Conservation (phyloP, 2,797 vertebrate species). For the Botia kubotai region DNA sequence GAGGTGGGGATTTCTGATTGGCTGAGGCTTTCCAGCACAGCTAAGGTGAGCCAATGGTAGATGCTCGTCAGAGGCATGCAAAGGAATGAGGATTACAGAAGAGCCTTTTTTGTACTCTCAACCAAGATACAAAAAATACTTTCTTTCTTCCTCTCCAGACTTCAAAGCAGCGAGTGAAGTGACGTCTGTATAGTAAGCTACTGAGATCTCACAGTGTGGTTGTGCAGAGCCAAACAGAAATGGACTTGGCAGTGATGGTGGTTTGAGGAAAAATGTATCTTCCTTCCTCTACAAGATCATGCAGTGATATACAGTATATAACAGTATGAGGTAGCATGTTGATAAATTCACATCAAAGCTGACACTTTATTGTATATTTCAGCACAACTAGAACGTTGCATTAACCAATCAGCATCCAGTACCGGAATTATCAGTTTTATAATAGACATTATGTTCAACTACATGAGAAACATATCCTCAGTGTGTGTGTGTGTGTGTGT, state of each 20-base stretch:
- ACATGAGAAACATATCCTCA: neutral
- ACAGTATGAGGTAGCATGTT: too few species aligned
- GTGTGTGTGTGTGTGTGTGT: neutral
- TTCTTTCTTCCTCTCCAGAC: slow-evolving; percentile 15
- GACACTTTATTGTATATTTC: neutral
- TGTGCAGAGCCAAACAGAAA: neutral
- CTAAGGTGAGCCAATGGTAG: slow-evolving; percentile 68
- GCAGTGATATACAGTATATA: too few species aligned
- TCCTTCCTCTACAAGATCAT: too few species aligned
- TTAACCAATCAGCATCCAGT: neutral
- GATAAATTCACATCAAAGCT: neutral
- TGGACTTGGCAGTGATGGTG: neutral
- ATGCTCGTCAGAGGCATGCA: slow-evolving; percentile 66
- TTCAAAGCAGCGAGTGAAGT: neutral
- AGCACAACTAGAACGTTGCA: neutral
- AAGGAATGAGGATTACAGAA: slow-evolving; percentile 69
- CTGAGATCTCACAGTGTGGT: slow-evolving; percentile 15
- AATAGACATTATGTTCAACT: neutral
- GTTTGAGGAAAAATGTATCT: too few species aligned
- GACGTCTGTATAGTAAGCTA: slow-evolving; percentile 11
- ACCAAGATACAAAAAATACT: slow-evolving; percentile 8
- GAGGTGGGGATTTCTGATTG: slow-evolving; percentile 70
- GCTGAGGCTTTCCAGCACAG: slow-evolving; percentile 66
- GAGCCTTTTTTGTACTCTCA: slow-evolving; percentile 13
- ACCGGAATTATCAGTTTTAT: neutral